Evolutionary conservation across 2,888 invertebrate species (phyloP).

Genomic region (Drosophila emarginata): DNA sequence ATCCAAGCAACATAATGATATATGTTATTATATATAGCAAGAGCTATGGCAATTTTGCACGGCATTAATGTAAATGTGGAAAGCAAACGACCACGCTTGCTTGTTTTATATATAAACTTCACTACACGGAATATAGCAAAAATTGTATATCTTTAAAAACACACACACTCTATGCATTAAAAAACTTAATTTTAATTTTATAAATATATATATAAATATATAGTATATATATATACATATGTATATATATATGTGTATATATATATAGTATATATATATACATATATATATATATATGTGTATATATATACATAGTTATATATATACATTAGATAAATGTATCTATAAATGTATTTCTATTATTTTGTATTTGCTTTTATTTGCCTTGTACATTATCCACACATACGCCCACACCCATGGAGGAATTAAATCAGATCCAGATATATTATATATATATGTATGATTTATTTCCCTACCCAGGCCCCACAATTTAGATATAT

Average conservation of each 20-base stretch:
- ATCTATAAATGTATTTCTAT: slow-evolving; percentile 31
- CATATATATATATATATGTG: slow-evolving; percentile 4
- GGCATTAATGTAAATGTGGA: slow-evolving; percentile 33
- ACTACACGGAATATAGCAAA: slow-evolving; percentile 53
- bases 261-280: slow-evolving; percentile 25
- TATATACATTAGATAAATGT: slow-evolving; percentile 20
- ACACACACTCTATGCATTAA: slow-evolving; percentile 37
- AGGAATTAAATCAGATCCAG: slow-evolving; percentile 37
- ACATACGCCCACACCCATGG: slow-evolving; percentile 45
- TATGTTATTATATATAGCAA: slow-evolving; percentile 34
- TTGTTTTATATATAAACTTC: slow-evolving; percentile 64
- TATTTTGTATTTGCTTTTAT: slow-evolving; percentile 56
- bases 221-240: background rate
- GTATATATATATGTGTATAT: slow-evolving; percentile 25
- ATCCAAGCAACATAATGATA: slow-evolving; percentile 14
- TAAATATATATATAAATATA: slow-evolving; percentile 15
- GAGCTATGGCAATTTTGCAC: slow-evolving; percentile 69
- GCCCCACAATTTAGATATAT: slow-evolving; percentile 2
- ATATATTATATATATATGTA: slow-evolving; percentile 15
- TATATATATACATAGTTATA: slow-evolving; percentile 12
- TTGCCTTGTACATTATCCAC: slow-evolving; percentile 72
- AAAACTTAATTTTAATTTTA: slow-evolving; percentile 64
- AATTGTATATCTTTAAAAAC: slow-evolving; percentile 71
- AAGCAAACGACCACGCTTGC: slow-evolving; percentile 52
- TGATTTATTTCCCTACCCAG: slow-evolving; percentile 7